Evolutionary conservation across 2,888 invertebrate species (phyloP).

Genomic region (Cryptocephalus primarius): DNA sequence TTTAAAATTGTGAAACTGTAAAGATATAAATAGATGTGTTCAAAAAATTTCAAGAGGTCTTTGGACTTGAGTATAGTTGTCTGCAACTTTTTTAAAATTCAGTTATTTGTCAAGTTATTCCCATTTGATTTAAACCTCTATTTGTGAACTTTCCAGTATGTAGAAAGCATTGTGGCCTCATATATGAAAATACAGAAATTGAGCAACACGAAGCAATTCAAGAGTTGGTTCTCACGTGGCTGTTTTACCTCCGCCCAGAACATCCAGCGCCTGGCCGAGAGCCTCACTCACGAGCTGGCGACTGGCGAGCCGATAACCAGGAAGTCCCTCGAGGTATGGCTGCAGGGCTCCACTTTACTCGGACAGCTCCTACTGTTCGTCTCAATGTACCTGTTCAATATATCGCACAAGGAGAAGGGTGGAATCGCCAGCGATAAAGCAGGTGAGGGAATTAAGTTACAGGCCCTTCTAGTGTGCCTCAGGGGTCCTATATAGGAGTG

Average conservation of each 20-base stretch:
- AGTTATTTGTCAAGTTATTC: no score
- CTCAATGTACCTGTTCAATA: conserved; percentile 42
- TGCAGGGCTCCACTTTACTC: conserved; percentile 38
- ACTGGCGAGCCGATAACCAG: conserved; percentile 33
- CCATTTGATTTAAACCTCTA: no score
- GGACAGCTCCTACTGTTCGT: conserved; percentile 42
- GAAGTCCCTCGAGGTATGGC: conserved; percentile 40
- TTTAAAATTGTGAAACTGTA: background rate
- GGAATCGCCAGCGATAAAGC: conserved; percentile 14
- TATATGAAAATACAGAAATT: conserved; percentile 59
- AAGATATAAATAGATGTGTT: no score
- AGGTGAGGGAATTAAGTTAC: no score
- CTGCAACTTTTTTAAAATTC: no score
- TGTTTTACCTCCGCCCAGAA: conserved; percentile 44
- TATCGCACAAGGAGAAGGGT: conserved; percentile 40
- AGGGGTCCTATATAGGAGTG: no score
- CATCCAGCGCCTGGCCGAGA: conserved; percentile 48
- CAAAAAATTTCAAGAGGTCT: no score
- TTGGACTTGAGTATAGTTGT: no score
- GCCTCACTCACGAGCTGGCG: conserved; percentile 42
- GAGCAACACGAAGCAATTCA: conserved; percentile 41
- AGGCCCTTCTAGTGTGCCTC: no score
- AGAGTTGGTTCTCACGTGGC: conserved; percentile 50
- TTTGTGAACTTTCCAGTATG: conserved; percentile 44
- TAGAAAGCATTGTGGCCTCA: conserved; percentile 65